Base-by-base conservation (phyloP, 2,113 vertebrate species). In the Hippocampus mohnikei region DNA sequence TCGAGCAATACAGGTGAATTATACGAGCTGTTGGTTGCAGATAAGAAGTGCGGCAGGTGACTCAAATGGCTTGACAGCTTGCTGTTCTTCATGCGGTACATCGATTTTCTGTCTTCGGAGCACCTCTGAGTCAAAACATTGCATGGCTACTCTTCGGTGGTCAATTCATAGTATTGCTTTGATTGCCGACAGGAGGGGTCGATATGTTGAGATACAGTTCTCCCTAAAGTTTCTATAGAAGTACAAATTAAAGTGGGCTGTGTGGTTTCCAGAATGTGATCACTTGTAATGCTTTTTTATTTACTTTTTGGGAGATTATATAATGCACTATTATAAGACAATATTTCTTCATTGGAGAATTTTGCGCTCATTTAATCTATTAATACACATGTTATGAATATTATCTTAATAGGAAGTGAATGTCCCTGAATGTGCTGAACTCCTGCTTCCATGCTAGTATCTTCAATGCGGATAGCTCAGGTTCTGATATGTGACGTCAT, bases 1-100 rank as follows among this genome's bases (percentile, higher is more conserved):
- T 80, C 42, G 64, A 76, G 66, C 78, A 71, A 62, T 60, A 48
- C 71, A 69, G 67, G 71, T 67, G 73, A 77, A 50, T 77, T 71
- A 80, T 76, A 52, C 58, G 68, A 61, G 78, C 80, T 83, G 79
- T 60, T 81, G 70, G 72, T 73, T 70, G 67, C 52, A 73, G 82
- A 83, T 82, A 85, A 75, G 67, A 68, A 78, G 71, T 74, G 75
- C 68, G 64, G 66, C 62, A 66, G 71, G 63, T 9, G 44, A 58
- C 77, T 84, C 71, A 77, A 75, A 83, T 69, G 70, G 70, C 71
- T 50, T 80, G 78, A 81, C 77, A 80, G 66, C 69, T 77, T 67
- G 68, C 55, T 77, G 40, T 80, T 73, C 71, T 53, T 81, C 74
- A 78, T 70, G 73, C 55, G 41, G 58, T 23, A 70, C 71, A 85